A percentile compares a stretch with the other conserved stretches of the same genome.
Evolutionary conservation across 2,113 vertebrate genomes (phyloP).

Genomic region (Cyphomyrus plagiostoma): DNA sequence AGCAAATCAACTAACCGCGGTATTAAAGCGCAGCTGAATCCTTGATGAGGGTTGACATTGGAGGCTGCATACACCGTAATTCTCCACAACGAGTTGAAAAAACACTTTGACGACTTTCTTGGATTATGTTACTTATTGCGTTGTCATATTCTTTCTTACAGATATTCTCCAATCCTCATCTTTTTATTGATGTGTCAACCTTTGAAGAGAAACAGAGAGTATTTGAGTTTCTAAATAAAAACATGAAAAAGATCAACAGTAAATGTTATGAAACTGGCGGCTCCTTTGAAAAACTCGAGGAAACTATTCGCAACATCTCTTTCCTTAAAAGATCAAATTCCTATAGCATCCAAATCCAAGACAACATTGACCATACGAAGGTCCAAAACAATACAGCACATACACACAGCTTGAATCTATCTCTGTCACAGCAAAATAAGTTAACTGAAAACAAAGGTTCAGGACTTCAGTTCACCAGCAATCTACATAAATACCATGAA

Average conservation of each 20-base stretch:
- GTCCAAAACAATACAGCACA: not conserved
- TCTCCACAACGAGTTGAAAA: not conserved
- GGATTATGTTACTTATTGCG: not conserved
- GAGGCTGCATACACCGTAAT: not conserved
- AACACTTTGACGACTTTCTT: not conserved
- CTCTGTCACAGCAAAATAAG: not conserved
- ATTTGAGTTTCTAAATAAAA: not conserved
- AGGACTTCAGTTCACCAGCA: not conserved
- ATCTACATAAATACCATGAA: constrained; percentile 29
- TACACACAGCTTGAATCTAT: not conserved
- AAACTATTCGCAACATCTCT: not conserved
- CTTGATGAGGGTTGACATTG: not conserved
- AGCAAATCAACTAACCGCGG: not conserved
- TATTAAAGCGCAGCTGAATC: not conserved
- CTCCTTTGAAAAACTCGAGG: constrained; percentile 34
- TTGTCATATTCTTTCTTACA: constrained; percentile 23
- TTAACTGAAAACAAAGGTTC: not conserved
- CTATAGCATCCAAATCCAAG: not conserved
- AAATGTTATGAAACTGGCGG: constrained; percentile 23
- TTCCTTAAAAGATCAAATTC: not conserved
- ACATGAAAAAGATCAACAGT: fast-evolving
- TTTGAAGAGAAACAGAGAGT: constrained; percentile 15
- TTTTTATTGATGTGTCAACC: constrained; percentile 13
- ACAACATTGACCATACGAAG: not conserved
- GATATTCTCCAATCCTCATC: constrained; percentile 43